These are phyloP conservation scores for Sussaba pulchella DNA, from an alignment of 2,888 invertebrate genomes.

Conservation along the genomic window DNA sequence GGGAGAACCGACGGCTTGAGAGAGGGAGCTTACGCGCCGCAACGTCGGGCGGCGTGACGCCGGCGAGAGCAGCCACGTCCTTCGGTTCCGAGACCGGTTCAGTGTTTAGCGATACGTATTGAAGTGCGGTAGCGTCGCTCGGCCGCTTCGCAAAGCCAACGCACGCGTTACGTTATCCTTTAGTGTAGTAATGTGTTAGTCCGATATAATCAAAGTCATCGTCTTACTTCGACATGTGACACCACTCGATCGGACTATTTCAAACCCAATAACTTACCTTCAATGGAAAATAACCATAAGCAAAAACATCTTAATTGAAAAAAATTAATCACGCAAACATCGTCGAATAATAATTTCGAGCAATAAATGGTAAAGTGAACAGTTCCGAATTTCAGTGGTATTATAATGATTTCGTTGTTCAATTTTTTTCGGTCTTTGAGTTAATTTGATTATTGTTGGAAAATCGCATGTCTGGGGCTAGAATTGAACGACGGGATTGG, in stretches of 20 bases:
- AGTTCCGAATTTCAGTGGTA: too few relatives aligned
- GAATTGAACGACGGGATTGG: too few relatives aligned
- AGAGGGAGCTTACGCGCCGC: slow-evolving; percentile 53
- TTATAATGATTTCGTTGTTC: too few relatives aligned
- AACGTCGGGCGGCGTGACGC: slow-evolving; percentile 52
- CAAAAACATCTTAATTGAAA: background rate
- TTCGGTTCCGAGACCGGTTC: slow-evolving; percentile 38
- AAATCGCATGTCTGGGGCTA: too few relatives aligned
- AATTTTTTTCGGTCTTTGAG: too few relatives aligned
- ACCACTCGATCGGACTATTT: background rate
- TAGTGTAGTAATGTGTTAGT: background rate
- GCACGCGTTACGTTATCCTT: slow-evolving; percentile 43
- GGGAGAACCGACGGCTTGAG: background rate
- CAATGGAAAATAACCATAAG: background rate
- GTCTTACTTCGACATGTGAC: slow-evolving; percentile 15
- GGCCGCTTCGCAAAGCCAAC: slow-evolving; percentile 42
- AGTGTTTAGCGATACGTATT: slow-evolving; percentile 57
- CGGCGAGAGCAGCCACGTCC: slow-evolving; percentile 32
- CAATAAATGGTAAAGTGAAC: too few relatives aligned
- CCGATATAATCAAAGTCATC: background rate
- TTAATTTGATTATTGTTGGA: too few relatives aligned
- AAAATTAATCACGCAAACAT: too few relatives aligned
- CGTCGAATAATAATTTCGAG: too few relatives aligned
- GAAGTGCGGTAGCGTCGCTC: slow-evolving; percentile 53
- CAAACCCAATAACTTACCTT: background rate